A percentile compares a stretch with the other conserved stretches of the same genome.
Evolutionary conservation across 2,113 vertebrate genomes (phyloP).

Genomic region (Oreochromis tanganicae): DNA sequence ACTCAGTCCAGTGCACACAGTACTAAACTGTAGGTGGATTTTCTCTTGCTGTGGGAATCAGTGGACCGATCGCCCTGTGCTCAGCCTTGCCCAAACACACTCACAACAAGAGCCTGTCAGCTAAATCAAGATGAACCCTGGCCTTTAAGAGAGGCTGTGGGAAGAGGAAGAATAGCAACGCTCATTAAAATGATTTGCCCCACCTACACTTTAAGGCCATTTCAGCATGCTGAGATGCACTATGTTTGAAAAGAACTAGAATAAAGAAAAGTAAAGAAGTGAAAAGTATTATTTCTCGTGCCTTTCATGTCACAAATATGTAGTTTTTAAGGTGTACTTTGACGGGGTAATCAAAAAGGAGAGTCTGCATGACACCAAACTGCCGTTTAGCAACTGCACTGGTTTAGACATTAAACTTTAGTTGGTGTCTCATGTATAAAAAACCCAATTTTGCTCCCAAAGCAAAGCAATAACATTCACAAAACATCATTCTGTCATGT

Average conservation of each 20-base stretch:
- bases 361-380: background rate
- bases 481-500: background rate
- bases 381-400: background rate
- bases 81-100: constrained; percentile 11
- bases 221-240: background rate
- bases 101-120: constrained; percentile 27
- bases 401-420: background rate
- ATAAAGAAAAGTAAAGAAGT: background rate
- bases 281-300: background rate
- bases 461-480: background rate
- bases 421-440: background rate
- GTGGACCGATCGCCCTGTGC: background rate
- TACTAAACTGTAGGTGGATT: background rate
- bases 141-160: constrained; percentile 25
- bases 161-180: constrained; percentile 8
- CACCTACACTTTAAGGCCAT: constrained; percentile 6
- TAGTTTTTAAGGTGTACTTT: background rate
- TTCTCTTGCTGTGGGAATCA: constrained; percentile 3
- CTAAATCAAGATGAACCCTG: constrained; percentile 42
- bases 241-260: background rate
- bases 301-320: background rate
- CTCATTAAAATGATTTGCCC: constrained; percentile 51
- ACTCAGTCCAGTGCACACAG: background rate
- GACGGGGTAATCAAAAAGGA: background rate
- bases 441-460: background rate